Conservation (phyloP, 1,140 invertebrate species). For the Brachionus angularis region DNA sequence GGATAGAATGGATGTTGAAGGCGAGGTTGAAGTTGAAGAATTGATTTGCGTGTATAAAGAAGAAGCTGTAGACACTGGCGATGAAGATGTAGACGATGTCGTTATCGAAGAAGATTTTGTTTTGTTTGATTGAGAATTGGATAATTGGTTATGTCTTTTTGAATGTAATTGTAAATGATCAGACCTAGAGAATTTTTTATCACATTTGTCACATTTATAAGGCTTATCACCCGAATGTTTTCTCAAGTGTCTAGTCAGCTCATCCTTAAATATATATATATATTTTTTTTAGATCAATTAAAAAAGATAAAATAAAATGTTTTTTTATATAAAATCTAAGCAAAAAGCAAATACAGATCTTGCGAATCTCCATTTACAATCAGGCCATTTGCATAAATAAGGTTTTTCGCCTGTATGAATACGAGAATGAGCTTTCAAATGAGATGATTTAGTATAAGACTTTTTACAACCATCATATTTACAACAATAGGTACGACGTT, state of each 20-base stretch:
- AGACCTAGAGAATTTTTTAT: constrained; percentile 84
- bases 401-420: constrained; percentile 66
- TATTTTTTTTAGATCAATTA: not conserved
- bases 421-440: constrained; percentile 66
- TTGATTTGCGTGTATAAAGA: not conserved
- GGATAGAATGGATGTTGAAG: not conserved
- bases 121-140: not conserved
- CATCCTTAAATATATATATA: constrained; percentile 43
- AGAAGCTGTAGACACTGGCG: not conserved
- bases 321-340: not conserved
- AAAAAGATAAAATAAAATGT: not conserved
- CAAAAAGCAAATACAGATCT: constrained; percentile 62
- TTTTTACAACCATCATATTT: constrained; percentile 61
- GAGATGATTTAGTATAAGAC: constrained; percentile 70
- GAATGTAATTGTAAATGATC: constrained; percentile 70
- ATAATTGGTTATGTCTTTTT: not conserved
- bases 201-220: constrained; percentile 91
- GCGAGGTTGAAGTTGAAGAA: not conserved
- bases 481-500: constrained; percentile 41
- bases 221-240: constrained; percentile 94
- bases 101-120: constrained; percentile 16
- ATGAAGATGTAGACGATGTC: constrained; percentile 17
- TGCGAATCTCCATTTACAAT: constrained; percentile 78
- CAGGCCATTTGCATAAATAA: constrained; percentile 76
- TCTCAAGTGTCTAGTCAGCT: constrained; percentile 62